These are phyloP conservation scores for Psettodes erumei DNA, from an alignment of 2,113 vertebrate species.

Conservation along the genomic window DNA sequence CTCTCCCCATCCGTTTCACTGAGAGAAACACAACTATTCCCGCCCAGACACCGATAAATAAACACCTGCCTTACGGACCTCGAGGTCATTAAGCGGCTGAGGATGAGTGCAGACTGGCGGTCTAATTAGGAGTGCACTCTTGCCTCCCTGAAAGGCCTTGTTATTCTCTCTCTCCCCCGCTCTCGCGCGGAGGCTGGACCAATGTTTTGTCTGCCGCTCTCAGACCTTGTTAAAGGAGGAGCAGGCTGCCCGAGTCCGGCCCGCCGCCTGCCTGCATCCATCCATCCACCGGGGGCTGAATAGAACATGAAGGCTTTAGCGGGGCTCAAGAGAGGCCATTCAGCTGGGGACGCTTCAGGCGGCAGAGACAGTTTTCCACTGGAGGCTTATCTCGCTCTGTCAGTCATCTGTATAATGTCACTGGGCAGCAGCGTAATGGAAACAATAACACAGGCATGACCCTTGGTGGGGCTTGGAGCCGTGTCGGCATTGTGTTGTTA, in stretches of 20 bases:
- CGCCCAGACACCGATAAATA: constrained; percentile 30
- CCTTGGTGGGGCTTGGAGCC: constrained; percentile 4
- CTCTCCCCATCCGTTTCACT: constrained; percentile 1
- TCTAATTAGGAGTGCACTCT: constrained; percentile 63
- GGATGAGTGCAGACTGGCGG: constrained; percentile 38
- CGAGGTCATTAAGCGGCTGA: constrained; percentile 56
- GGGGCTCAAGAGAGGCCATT: constrained; percentile 37
- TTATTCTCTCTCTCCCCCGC: constrained; percentile 55
- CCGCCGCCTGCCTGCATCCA: constrained; percentile 42
- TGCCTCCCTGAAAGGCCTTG: constrained; percentile 54
- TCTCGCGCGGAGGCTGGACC: constrained; percentile 26
- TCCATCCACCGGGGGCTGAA: constrained; percentile 41
- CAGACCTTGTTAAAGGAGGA: constrained; percentile 57
- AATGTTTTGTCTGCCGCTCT: constrained; percentile 53
- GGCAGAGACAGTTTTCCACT: constrained; percentile 21
- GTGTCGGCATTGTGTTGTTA: constrained; percentile 19
- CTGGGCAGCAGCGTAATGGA: constrained; percentile 46
- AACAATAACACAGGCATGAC: constrained; percentile 37
- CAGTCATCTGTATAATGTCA: constrained; percentile 50
- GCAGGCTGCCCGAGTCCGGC: constrained; percentile 26
- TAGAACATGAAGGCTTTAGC: constrained; percentile 53
- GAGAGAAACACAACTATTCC: constrained; percentile 26
- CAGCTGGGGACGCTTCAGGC: constrained; percentile 38
- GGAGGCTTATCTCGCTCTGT: constrained; percentile 40
- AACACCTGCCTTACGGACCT: constrained; percentile 56